Percentiles rank a stretch among this genome's conserved stretches.
Evolutionary conservation across 2,888 invertebrate species (phyloP).

Genomic region (Euzophera pinguis): DNA sequence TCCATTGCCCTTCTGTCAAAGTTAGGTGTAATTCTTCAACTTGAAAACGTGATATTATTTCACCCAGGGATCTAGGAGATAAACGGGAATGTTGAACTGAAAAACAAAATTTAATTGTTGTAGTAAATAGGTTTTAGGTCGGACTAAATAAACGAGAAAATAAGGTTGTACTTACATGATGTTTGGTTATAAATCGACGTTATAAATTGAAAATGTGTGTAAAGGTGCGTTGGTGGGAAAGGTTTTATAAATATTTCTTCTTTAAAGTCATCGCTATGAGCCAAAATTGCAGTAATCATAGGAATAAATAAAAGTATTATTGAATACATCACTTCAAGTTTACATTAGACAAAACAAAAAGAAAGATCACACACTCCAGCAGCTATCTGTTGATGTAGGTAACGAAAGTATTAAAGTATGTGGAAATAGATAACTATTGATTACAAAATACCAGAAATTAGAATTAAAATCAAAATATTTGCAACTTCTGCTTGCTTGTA

Average conservation of each 20-base stretch:
- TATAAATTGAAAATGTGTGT: constrained; percentile 94
- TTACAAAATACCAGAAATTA: too few relatives aligned
- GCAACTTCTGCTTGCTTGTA: too few relatives aligned
- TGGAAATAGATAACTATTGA: too few relatives aligned
- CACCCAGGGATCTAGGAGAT: constrained; percentile 93
- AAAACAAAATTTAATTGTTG: constrained; percentile 32
- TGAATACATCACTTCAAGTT: not conserved
- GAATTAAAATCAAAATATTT: too few relatives aligned
- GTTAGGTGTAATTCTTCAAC: constrained; percentile 95
- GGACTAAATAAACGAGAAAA: not conserved
- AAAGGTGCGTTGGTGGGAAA: constrained; percentile 89
- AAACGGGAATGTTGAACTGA: constrained; percentile 90
- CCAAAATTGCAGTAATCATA: constrained; percentile 24
- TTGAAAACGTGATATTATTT: constrained; percentile 90
- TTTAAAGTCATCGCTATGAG: constrained; percentile 83
- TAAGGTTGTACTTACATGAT: constrained; percentile 76
- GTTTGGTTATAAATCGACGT: constrained; percentile 84
- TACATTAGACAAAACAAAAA: too few relatives aligned
- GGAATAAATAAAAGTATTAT: not conserved
- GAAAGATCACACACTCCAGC: too few relatives aligned
- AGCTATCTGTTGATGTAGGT: too few relatives aligned
- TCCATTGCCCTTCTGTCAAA: constrained; percentile 96
- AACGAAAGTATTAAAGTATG: too few relatives aligned
- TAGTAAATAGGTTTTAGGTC: not conserved
- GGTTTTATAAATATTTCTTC: constrained; percentile 95